phyloP scores from a whole-genome alignment of 1,140 invertebrate genomes.

The Plutomurus gul region DNA sequence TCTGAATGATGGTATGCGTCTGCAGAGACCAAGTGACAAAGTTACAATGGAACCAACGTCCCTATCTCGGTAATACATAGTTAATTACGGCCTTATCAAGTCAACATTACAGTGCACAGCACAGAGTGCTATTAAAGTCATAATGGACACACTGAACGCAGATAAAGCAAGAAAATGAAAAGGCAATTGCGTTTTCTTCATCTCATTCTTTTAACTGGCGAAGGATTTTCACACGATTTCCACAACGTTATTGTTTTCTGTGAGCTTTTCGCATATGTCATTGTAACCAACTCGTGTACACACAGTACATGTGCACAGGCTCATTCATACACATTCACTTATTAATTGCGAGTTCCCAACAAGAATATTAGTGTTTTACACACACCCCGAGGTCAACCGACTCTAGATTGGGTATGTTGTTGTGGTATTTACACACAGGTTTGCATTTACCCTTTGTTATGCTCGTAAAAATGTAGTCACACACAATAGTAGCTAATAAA shows the following conservation, averaged over 20 bases:
- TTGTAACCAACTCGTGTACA: background rate
- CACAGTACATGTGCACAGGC: background rate
- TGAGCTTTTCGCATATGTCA: slow-evolving; percentile 21
- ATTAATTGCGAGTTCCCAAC: slow-evolving; percentile 18
- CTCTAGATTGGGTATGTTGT: slow-evolving; percentile 3
- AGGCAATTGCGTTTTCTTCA: slow-evolving; percentile 24
- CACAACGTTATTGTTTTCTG: slow-evolving; percentile 28
- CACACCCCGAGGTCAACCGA: slow-evolving; percentile 18
- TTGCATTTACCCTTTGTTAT: too few species aligned
- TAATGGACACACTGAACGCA: background rate
- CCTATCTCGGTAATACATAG: background rate
- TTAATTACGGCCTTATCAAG: slow-evolving; percentile 32
- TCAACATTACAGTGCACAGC: slow-evolving; percentile 1
- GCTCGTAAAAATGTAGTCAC: slow-evolving; percentile 21
- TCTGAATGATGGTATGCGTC: too few species aligned
- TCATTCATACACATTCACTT: slow-evolving; percentile 15
- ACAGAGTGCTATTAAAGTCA: slow-evolving; percentile 8
- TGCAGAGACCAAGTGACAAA: slow-evolving; percentile 6
- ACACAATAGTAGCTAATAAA: too few species aligned
- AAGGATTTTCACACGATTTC: slow-evolving; percentile 36
- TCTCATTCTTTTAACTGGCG: slow-evolving; percentile 25
- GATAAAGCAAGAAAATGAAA: slow-evolving; percentile 29
- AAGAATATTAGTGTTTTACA: slow-evolving; percentile 23
- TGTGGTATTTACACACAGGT: background rate
- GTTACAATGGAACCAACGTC: background rate